Conservation (phyloP, 30 jellyfish, hydroid and myxozoan species). For the Aurelia aurita complex sp. Pacific region DNA sequence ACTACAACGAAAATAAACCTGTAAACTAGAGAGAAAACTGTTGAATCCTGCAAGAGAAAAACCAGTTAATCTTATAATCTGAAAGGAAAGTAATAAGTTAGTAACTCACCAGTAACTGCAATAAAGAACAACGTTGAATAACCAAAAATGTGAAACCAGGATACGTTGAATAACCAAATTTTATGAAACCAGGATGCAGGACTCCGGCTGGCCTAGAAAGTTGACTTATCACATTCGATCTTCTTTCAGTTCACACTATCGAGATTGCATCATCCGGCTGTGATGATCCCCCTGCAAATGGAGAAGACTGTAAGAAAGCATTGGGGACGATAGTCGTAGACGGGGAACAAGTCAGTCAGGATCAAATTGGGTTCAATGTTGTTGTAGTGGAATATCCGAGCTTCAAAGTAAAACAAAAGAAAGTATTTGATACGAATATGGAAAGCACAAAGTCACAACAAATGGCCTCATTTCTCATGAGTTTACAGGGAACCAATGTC, state of each 20-base stretch:
- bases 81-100: too few relatives aligned
- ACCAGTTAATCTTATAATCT: too few relatives aligned
- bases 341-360: constrained; percentile 89
- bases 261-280: constrained; percentile 80
- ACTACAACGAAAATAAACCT: too few relatives aligned
- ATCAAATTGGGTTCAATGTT: constrained; percentile 81
- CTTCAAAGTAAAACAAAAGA: constrained; percentile 55
- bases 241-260: constrained; percentile 52
- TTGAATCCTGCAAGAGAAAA: too few relatives aligned
- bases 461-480: constrained; percentile 76
- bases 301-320: constrained; percentile 78
- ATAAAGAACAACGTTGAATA: too few relatives aligned
- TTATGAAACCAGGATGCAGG: too few relatives aligned
- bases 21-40: too few relatives aligned
- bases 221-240: too few relatives aligned
- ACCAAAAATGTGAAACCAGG: too few relatives aligned
- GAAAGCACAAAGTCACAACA: constrained; percentile 64
- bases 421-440: constrained; percentile 73
- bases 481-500: constrained; percentile 67
- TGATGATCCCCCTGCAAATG: constrained; percentile 81
- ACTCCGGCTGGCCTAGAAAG: too few relatives aligned
- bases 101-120: too few relatives aligned
- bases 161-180: too few relatives aligned
- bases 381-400: constrained; percentile 90
- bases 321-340: constrained; percentile 81